These are phyloP conservation scores for Conchocele bisecta DNA, from an alignment of 2,888 invertebrate species.

Conservation along the genomic window DNA sequence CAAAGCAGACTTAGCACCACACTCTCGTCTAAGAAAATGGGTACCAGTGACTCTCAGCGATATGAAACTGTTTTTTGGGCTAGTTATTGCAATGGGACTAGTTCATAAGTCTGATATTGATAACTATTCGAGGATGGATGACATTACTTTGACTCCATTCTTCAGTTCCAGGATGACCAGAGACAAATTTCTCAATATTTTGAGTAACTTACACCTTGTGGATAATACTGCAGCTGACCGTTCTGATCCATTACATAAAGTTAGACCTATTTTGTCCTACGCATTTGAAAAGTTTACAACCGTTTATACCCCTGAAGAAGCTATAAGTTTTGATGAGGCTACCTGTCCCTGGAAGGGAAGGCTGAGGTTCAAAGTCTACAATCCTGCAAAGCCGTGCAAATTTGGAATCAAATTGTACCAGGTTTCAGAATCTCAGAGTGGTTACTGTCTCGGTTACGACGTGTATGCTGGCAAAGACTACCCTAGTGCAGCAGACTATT, in stretches of 20 bases:
- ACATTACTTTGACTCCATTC: no score
- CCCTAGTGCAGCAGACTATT: no score
- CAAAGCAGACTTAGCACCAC: no score
- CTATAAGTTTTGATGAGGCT: slow-evolving; percentile 41
- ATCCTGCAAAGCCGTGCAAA: slow-evolving; percentile 51
- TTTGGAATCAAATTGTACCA: slow-evolving; percentile 49
- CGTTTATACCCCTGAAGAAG: slow-evolving; percentile 36
- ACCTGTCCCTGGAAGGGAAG: slow-evolving; percentile 45
- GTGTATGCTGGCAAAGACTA: slow-evolving; percentile 45
- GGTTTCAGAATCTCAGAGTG: slow-evolving; percentile 32
- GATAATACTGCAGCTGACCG: no score
- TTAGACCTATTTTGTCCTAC: no score
- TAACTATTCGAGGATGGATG: no score
- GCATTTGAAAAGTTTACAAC: no score
- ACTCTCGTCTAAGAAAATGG: no score
- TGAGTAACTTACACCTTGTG: slow-evolving; percentile 24
- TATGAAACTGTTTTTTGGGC: no score
- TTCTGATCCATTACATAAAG: slow-evolving; percentile 39
- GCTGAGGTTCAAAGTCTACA: slow-evolving; percentile 41
- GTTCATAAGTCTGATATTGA: no score
- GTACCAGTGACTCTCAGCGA: no score
- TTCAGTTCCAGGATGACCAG: slow-evolving; percentile 17
- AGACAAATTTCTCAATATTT: slow-evolving; percentile 13
- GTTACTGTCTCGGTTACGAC: slow-evolving; percentile 40
- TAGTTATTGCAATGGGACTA: no score